These are phyloP conservation scores for Camponotus vicinus DNA, from an alignment of 1,140 invertebrate genomes.

Conservation along the genomic window DNA sequence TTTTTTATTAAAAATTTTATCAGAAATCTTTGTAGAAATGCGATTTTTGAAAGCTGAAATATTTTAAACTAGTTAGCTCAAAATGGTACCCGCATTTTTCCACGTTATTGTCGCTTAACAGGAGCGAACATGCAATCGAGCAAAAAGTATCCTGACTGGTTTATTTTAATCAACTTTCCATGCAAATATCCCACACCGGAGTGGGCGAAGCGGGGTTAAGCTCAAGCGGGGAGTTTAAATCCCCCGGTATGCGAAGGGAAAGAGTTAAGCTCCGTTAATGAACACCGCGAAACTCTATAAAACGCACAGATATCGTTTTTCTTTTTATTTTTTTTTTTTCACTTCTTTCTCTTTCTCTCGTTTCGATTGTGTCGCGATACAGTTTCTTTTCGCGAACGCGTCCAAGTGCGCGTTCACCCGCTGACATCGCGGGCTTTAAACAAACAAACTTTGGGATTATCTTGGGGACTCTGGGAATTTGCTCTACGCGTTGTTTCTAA, in stretches of 20 bases:
- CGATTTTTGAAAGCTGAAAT: conserved; percentile 25
- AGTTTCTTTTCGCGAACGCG: conserved; percentile 23
- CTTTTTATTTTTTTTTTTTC: background rate
- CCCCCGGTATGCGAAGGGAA: conserved; percentile 52
- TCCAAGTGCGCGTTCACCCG: conserved; percentile 20
- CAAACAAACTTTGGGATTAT: conserved; percentile 74
- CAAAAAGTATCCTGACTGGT: conserved; percentile 52
- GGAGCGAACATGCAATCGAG: conserved; percentile 41
- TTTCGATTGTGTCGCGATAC: conserved; percentile 48
- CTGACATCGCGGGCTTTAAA: conserved; percentile 48
- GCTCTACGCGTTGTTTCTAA: conserved; percentile 70
- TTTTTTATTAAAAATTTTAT: background rate
- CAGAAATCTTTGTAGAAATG: background rate
- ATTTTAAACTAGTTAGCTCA: conserved; percentile 43
- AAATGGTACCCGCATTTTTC: background rate
- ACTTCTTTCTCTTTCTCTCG: background rate
- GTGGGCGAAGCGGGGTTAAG: conserved; percentile 38
- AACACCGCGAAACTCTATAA: conserved; percentile 67
- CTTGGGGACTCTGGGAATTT: conserved; percentile 72
- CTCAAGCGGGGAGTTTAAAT: conserved; percentile 62
- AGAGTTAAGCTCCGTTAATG: conserved; percentile 63
- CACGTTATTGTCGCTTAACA: conserved; percentile 34
- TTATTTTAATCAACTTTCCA: conserved; percentile 64
- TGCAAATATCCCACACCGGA: conserved; percentile 48
- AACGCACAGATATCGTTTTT: conserved; percentile 46